Evolutionary conservation across 2,113 vertebrate species (phyloP).

Genomic region (Microtus oregoni): DNA sequence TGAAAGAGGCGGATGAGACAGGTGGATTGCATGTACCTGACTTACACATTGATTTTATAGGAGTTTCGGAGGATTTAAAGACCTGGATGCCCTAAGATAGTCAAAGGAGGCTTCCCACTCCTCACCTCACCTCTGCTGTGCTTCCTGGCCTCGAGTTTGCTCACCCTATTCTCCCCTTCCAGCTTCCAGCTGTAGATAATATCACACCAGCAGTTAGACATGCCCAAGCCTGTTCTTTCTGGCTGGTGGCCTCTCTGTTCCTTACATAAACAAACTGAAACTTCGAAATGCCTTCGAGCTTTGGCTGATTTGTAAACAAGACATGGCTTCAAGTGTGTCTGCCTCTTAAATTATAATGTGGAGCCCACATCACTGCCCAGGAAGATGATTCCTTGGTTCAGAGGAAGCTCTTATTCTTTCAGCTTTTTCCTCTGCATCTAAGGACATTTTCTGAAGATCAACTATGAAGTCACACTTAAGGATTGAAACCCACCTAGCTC

Average conservation of each 20-base stretch:
- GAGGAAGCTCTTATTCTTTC: neutral
- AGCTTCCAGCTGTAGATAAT: rapidly evolving
- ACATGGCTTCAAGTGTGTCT: neutral
- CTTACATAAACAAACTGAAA: neutral
- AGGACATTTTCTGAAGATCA: neutral
- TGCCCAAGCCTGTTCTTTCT: neutral
- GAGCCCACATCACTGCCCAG: rapidly evolving
- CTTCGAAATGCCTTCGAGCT: neutral
- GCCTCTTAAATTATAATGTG: neutral
- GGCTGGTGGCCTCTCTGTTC: neutral
- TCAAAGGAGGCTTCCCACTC: too few relatives aligned
- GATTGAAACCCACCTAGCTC: neutral
- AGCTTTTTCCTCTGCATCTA: neutral
- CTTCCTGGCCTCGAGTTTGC: too few relatives aligned
- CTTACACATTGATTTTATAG: neutral
- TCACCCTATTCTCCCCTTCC: neutral
- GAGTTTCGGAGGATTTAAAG: too few relatives aligned
- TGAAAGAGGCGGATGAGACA: neutral
- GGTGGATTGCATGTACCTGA: too few relatives aligned
- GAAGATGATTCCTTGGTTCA: neutral
- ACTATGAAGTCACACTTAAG: neutral
- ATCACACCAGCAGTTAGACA: rapidly evolving
- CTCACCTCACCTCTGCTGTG: neutral
- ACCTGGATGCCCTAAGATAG: rapidly evolving
- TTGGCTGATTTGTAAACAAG: neutral